Evolutionary conservation across 2,797 vertebrate species (phyloP), one percentile per base, ranked within the genome.

Genomic region (Hippocampus kuda): DNA sequence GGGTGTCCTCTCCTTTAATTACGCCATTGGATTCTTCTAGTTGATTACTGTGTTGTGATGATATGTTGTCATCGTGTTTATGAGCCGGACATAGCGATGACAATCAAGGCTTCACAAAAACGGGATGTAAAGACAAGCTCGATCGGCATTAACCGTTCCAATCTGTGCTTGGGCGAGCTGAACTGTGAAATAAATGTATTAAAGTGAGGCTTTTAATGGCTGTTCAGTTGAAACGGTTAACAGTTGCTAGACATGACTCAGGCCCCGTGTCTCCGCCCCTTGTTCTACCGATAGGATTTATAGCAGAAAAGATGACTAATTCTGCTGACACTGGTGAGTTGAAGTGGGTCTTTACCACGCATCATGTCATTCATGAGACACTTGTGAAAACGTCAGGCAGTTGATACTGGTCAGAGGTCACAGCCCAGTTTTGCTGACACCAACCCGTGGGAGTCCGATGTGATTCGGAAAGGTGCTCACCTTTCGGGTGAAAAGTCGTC

Each of bases 401-500:
- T 72, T 30, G 48, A 79, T 79, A 24, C 79, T 27, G 79, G 74
- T 82, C 78, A 86, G 57, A 79, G 67, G 70, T 53, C 73, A 72
- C 0, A 26, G 26, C 26, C 8, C 30, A 20, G 16, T 34, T 75
- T 54, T 67, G 48, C 48, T 27, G 48, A n/a, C 34, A 41, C 69
- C 54, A 24, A 44, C 64, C 60, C 56, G 49, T 46, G 65, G 51
- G 30, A 34, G 30, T 34, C 63, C 53, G 53, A 66, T 59, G 65
- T 15, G 42, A 63, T 70, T 75, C 75, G 62, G 30, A 24, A 64
- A 48, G 72, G 20, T 1, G 56, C 89, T 91, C 80, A 93, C 92
- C 91, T 93, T 93, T 16, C 78, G 82, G 71, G 84, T 86, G 65
- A 91, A 92, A 57, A 85, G 69, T 44, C 71, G 73, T 64, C 85